These are phyloP conservation scores for Prochilodus magdalenae DNA, from an alignment of 2,113 vertebrate genomes.

Conservation along the genomic window DNA sequence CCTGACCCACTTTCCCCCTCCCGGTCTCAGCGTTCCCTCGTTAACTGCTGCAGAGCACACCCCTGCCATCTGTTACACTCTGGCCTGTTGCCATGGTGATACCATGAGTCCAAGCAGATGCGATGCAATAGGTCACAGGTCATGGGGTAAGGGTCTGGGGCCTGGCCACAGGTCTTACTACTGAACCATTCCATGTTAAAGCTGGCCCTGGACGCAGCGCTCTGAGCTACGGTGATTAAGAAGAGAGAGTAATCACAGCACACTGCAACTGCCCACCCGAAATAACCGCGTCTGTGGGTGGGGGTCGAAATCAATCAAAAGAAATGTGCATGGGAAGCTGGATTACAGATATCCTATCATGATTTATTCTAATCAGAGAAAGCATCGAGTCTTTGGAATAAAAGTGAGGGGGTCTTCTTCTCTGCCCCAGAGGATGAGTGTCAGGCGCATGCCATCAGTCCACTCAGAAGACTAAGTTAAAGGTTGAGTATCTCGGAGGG, in stretches of 20 bases:
- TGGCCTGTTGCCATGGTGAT: slow-evolving; percentile 53
- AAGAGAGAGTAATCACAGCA: slow-evolving; percentile 19
- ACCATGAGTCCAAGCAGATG: slow-evolving; percentile 16
- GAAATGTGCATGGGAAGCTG: neutral
- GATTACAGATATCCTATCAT: slow-evolving; percentile 36
- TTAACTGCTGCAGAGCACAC: slow-evolving; percentile 50
- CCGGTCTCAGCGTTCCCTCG: slow-evolving; percentile 48
- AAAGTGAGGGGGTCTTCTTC: neutral
- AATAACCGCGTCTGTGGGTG: neutral
- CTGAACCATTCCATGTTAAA: slow-evolving; percentile 21
- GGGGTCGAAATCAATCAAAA: slow-evolving; percentile 6
- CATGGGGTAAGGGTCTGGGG: slow-evolving; percentile 14
- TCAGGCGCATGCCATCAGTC: neutral
- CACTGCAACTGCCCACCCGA: neutral
- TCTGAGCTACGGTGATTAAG: slow-evolving; percentile 37
- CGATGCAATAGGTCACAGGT: slow-evolving; percentile 35
- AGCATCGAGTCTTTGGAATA: neutral
- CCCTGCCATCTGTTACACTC: slow-evolving; percentile 55
- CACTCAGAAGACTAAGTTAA: neutral
- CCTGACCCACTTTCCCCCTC: slow-evolving; percentile 60
- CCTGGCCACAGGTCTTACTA: slow-evolving; percentile 32
- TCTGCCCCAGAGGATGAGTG: too few relatives aligned
- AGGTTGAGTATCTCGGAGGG: neutral
- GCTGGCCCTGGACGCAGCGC: neutral
- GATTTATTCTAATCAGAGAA: slow-evolving; percentile 14